Percentiles rank a stretch among this genome's conserved stretches.
These are phyloP conservation scores for Drosophila mimica DNA, from an alignment of 2,888 invertebrate genomes.

Conservation along the genomic window DNA sequence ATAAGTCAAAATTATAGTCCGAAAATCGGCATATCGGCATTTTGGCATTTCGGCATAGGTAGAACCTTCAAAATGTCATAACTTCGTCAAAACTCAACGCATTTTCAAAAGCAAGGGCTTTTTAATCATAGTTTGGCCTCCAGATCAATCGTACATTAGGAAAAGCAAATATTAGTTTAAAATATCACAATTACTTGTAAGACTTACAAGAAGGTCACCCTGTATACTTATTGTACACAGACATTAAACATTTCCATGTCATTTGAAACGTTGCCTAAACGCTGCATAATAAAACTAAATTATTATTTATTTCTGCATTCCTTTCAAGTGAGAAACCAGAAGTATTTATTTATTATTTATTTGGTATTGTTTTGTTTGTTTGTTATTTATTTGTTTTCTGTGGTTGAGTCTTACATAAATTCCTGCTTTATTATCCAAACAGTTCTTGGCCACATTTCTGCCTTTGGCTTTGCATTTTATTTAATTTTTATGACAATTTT, in stretches of 20 bases:
- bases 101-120: too few species aligned
- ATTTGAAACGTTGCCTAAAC: slow-evolving; percentile 62
- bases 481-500: slow-evolving; percentile 32
- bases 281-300: slow-evolving; percentile 63
- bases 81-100: too few species aligned
- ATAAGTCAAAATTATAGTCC: too few species aligned
- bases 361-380: slow-evolving; percentile 42
- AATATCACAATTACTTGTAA: background rate
- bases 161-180: too few species aligned
- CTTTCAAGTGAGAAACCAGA: slow-evolving; percentile 36
- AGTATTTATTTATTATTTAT: slow-evolving; percentile 75
- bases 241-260: slow-evolving; percentile 51
- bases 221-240: slow-evolving; percentile 22
- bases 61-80: too few species aligned
- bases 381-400: slow-evolving; percentile 49
- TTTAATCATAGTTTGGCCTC: too few species aligned
- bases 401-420: slow-evolving; percentile 52
- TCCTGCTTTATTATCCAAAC: slow-evolving; percentile 47
- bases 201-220: slow-evolving; percentile 28
- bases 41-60: too few species aligned
- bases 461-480: slow-evolving; percentile 26
- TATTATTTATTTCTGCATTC: slow-evolving; percentile 76
- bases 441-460: slow-evolving; percentile 14
- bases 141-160: too few species aligned
- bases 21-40: too few species aligned